Percentiles rank a stretch among this genome's conserved stretches.
Evolutionary conservation across 92 coral and sea anemone species (phyloP).

Genomic region (Umimayanthus chanpuru): DNA sequence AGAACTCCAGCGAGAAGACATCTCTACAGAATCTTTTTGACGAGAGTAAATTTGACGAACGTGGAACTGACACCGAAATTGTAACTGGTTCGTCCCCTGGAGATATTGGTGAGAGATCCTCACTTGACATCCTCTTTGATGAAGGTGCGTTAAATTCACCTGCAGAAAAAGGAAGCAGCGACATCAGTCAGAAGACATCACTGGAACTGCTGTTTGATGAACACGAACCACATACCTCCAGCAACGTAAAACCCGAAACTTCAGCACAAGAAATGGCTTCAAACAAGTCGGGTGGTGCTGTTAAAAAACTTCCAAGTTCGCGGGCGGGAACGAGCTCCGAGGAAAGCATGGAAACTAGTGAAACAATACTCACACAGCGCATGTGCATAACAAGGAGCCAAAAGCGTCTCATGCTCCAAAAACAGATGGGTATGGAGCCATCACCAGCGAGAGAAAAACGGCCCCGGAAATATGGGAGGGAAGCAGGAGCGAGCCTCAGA

Average conservation of each 20-base stretch:
- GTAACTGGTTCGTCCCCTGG: neutral
- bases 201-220: conserved; percentile 38
- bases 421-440: conserved; percentile 51
- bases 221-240: neutral
- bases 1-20: conserved; percentile 34
- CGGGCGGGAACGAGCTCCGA: conserved; percentile 12
- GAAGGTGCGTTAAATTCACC: conserved; percentile 17
- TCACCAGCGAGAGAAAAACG: conserved; percentile 45
- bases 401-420: conserved; percentile 63
- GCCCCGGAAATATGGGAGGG: conserved; percentile 29
- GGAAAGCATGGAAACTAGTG: conserved; percentile 38
- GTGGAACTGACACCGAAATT: neutral
- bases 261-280: neutral
- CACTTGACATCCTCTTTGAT: conserved; percentile 30
- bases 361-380: neutral
- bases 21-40: conserved; percentile 61
- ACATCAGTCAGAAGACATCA: conserved; percentile 27
- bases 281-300: neutral
- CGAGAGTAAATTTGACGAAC: conserved; percentile 37
- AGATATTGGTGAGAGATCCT: neutral
- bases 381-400: conserved; percentile 70
- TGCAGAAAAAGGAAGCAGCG: conserved; percentile 39
- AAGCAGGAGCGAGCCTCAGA: neutral
- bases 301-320: neutral
- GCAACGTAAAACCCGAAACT: neutral